A percentile compares a stretch with the other conserved stretches of the same genome.
Conservation (phyloP, 1,140 invertebrate species). For the Grapholita molesta region DNA sequence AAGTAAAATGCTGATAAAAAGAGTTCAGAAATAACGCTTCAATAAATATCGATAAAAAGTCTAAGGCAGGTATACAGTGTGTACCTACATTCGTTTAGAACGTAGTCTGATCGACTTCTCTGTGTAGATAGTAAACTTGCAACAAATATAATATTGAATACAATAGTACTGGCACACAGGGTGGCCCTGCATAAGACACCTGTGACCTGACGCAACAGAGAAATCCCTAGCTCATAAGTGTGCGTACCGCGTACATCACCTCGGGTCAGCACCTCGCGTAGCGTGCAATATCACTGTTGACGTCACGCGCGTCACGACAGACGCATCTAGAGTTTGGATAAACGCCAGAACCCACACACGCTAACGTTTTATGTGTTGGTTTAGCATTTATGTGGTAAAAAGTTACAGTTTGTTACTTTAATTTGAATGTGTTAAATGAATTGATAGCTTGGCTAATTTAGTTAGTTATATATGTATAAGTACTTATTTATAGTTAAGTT, state of each 20-base stretch:
- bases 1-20: not conserved
- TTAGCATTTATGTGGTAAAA: slow-evolving; percentile 8
- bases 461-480: too few relatives aligned
- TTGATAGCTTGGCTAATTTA: not conserved
- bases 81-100: too few relatives aligned
- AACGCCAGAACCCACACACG: slow-evolving; percentile 1
- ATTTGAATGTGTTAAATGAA: not conserved
- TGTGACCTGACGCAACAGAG: not conserved
- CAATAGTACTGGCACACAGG: not conserved
- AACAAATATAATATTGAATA: not conserved
- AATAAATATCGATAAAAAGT: too few relatives aligned
- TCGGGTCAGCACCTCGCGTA: not conserved
- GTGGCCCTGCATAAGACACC: not conserved
- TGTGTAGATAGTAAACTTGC: too few relatives aligned
- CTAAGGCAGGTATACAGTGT: too few relatives aligned
- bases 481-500: too few relatives aligned
- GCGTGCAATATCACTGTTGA: not conserved
- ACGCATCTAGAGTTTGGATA: slow-evolving; percentile 1
- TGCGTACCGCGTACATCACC: not conserved
- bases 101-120: too few relatives aligned
- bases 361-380: slow-evolving; percentile 2
- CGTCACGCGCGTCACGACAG: slow-evolving; percentile 6
- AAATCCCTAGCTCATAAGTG: not conserved
- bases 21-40: too few relatives aligned
- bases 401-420: slow-evolving; percentile 1